Evolutionary conservation across 2,797 vertebrate genomes (phyloP).

Genomic region (Chanos chanos): DNA sequence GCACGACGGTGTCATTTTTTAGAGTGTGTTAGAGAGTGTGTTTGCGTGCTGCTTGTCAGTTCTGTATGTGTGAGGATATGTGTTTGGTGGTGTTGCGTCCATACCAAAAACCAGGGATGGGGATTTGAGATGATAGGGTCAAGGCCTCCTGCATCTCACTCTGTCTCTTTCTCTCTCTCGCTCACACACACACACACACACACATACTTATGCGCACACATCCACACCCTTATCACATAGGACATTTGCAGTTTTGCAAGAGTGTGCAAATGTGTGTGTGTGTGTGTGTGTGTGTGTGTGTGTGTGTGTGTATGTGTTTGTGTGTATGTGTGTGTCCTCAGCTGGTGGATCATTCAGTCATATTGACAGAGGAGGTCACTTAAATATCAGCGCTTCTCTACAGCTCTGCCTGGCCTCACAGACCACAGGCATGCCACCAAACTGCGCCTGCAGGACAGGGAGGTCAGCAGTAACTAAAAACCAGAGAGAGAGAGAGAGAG

Average conservation of each 20-base stretch:
- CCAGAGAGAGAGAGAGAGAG: slow-evolving; percentile 1
- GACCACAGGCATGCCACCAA: slow-evolving; percentile 43
- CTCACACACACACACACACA: no score
- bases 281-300: not conserved
- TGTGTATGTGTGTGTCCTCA: slow-evolving; percentile 25
- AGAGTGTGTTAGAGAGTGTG: no score
- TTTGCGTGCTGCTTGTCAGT: no score
- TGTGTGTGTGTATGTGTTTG: not conserved
- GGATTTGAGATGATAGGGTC: slow-evolving; percentile 29
- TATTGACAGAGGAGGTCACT: slow-evolving; percentile 50
- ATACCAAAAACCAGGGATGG: slow-evolving; percentile 27
- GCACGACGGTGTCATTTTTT: no score
- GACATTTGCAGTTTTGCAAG: no score
- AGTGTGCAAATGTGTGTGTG: not conserved
- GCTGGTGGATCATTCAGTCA: slow-evolving; percentile 46
- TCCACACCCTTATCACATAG: no score
- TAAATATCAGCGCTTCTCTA: slow-evolving; percentile 42
- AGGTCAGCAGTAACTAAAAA: slow-evolving; percentile 44
- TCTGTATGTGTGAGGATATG: not conserved
- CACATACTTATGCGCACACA: no score
- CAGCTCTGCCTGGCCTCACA: slow-evolving; percentile 30
- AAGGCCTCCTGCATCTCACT: not conserved
- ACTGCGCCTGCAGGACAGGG: slow-evolving; percentile 26
- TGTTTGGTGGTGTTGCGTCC: not conserved
- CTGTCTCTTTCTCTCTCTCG: no score